Conservation (phyloP, 1,140 invertebrate species). For the Drosophila bipectinata region DNA sequence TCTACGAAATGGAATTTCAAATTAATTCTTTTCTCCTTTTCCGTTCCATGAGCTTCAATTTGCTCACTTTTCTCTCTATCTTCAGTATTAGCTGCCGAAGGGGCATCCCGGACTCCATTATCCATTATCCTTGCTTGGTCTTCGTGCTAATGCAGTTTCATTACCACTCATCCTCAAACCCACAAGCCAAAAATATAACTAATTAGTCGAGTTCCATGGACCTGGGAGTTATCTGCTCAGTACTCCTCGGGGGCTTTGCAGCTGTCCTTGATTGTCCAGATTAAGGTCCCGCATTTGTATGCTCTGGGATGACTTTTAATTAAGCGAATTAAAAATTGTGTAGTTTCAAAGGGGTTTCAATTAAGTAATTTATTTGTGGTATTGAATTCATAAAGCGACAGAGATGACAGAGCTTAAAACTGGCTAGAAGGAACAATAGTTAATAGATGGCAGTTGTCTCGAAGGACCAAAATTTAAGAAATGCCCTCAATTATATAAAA, state of each 20-base stretch:
- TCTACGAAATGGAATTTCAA: slow-evolving; percentile 83
- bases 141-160: slow-evolving; percentile 47
- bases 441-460: too few relatives aligned
- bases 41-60: slow-evolving; percentile 14
- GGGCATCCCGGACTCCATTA: neutral
- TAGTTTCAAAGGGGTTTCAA: neutral
- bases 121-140: slow-evolving; percentile 32
- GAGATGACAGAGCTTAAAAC: too few relatives aligned
- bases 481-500: too few relatives aligned
- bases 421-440: too few relatives aligned
- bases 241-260: slow-evolving; percentile 18
- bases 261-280: slow-evolving; percentile 41
- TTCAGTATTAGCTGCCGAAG: slow-evolving; percentile 8
- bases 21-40: slow-evolving; percentile 70
- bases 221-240: neutral
- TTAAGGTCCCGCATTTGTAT: neutral
- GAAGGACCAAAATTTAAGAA: too few relatives aligned
- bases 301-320: neutral
- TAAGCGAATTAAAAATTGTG: neutral
- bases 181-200: slow-evolving; percentile 40
- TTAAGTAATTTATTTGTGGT: too few relatives aligned
- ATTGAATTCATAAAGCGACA: too few relatives aligned
- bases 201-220: slow-evolving; percentile 42
- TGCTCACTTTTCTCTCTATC: slow-evolving; percentile 34
- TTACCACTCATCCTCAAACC: slow-evolving; percentile 30